Evolutionary conservation across 2,888 invertebrate genomes (phyloP), one percentile per base, ranked within the genome.

Genomic region (Automeris io): DNA sequence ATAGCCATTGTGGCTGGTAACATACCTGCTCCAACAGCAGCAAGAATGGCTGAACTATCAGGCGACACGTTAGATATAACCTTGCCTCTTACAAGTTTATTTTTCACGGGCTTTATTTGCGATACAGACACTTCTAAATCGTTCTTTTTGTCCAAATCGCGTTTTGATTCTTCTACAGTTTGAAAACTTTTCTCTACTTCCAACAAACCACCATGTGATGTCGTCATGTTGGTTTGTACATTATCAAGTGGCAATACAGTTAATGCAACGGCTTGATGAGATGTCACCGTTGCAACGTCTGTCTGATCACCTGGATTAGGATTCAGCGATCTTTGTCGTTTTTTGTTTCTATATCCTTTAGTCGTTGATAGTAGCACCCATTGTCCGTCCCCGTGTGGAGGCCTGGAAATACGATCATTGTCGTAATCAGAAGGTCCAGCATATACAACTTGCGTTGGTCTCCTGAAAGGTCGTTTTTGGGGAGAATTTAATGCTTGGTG

Each of bases 1-100:
- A 93, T 92, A 0, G 93, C 93, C 91, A 93, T 92, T 0, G 93
- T 92, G 0, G 93, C 93, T 4, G 93, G 93, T 12, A 94, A 87
- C 91, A 94, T 92, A 0, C 93, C 93, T 9, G 93, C 93, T 0
- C 93, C 92, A 0, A 93, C 91, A 1, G 92, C 92, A 5, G 93
- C 92, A 45, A 93, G 62, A 22, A 93, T 88, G 0, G 91, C 90
- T 0, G 91, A 88, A 49, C 88, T 89, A 54, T 91, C 90, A 3
- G 82, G 83, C 35, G 65, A 57, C 2, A 67, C 61, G 40, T 73
- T 77, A 1, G 75, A 62, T 12, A 82, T 56, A 18, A 86, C 45
- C 45, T 69, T 81, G 37, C 69, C 76, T 36, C 66, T 71, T 1
- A 79, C 45, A 13, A 78, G 49, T 43, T 74, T 75, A 39, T 69